These are phyloP conservation scores for Knipowitschia caucasica DNA, from an alignment of 2,797 vertebrate species.

Conservation along the genomic window DNA sequence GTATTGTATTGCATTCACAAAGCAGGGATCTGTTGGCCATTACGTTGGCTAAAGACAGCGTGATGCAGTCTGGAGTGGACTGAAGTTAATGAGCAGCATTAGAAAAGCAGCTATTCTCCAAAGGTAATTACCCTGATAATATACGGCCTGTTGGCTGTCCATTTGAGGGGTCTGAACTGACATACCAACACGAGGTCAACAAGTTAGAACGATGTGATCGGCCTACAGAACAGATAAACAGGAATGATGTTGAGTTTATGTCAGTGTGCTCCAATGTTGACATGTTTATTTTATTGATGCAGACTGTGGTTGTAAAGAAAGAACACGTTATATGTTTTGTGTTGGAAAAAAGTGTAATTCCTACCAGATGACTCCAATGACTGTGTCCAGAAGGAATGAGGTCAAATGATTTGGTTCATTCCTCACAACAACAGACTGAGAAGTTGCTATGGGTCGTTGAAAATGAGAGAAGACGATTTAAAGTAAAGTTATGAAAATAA, in stretches of 20 bases:
- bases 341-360: background rate
- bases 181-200: slow-evolving; percentile 62
- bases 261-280: background rate
- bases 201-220: slow-evolving; percentile 47
- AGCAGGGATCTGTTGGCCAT: slow-evolving; percentile 33
- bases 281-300: background rate
- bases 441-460: no score
- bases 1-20: slow-evolving; percentile 48
- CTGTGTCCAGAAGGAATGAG: slow-evolving; percentile 6
- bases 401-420: background rate
- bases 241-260: no score
- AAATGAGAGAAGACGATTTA: background rate
- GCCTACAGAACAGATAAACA: no score
- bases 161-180: slow-evolving; percentile 47
- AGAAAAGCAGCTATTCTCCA: slow-evolving; percentile 55
- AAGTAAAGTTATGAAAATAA: background rate
- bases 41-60: slow-evolving; percentile 34
- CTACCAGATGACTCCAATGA: slow-evolving; percentile 11
- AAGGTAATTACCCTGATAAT: slow-evolving; percentile 65
- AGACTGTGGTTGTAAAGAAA: background rate
- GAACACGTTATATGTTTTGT: background rate
- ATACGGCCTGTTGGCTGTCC: slow-evolving; percentile 57
- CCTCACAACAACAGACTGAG: background rate
- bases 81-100: slow-evolving; percentile 47
- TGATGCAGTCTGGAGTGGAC: slow-evolving; percentile 34